Percentiles rank a stretch among this genome's conserved stretches.
Conservation (phyloP, 2,888 invertebrate genomes). For the Acronicta leporina region DNA sequence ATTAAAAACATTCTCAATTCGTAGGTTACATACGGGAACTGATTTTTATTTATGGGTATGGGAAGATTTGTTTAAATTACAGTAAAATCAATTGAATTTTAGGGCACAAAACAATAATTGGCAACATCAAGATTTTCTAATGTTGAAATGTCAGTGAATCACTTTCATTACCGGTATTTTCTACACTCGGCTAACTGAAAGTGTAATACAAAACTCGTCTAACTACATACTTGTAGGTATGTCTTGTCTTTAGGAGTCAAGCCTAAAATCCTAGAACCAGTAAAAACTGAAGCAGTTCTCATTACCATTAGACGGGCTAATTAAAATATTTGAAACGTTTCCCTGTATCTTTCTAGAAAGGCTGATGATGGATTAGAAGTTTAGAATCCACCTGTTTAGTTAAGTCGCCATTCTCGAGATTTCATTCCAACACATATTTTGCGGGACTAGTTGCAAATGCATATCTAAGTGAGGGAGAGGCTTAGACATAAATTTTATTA, state of each 20-base stretch:
- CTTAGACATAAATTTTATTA: slow-evolving; percentile 4
- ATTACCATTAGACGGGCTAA: slow-evolving; percentile 17
- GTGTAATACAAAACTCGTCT: not conserved
- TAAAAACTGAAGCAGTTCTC: slow-evolving; percentile 9
- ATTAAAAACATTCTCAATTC: too few relatives aligned
- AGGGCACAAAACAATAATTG: too few relatives aligned
- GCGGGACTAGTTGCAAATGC: slow-evolving; percentile 24
- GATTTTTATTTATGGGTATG: too few relatives aligned
- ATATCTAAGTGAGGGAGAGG: slow-evolving; percentile 8
- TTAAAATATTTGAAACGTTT: slow-evolving; percentile 40
- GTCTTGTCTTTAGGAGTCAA: slow-evolving; percentile 8
- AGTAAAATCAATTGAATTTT: too few relatives aligned
- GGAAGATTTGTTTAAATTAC: too few relatives aligned
- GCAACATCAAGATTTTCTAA: too few relatives aligned
- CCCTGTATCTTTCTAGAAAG: slow-evolving; percentile 23
- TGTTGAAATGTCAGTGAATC: too few relatives aligned
- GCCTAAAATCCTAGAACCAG: slow-evolving; percentile 15
- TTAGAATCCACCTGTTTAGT: slow-evolving; percentile 15
- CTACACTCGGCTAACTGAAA: slow-evolving; percentile 10
- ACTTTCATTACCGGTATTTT: not conserved
- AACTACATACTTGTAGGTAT: too few relatives aligned
- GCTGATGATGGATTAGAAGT: too few relatives aligned
- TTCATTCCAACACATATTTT: slow-evolving; percentile 40
- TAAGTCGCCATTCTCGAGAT: slow-evolving; percentile 31
- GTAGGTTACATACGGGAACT: too few relatives aligned